Percentiles rank a stretch among this genome's conserved stretches.
phyloP scores from a whole-genome alignment of 2,113 vertebrate species.

The Acrocephalus kingi region DNA sequence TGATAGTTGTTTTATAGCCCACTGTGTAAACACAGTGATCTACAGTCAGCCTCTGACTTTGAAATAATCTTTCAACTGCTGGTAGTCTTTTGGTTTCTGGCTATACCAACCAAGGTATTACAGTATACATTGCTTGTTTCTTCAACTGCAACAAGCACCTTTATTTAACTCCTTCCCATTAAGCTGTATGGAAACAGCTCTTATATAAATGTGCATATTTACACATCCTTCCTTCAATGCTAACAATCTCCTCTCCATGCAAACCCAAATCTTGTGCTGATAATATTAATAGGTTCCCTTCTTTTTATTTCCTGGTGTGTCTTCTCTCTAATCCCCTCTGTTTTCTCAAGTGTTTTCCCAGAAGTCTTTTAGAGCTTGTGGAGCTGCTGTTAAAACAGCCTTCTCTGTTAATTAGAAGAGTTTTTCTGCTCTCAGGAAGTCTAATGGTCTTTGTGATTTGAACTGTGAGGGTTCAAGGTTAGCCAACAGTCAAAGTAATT shows the following conservation, averaged over 20 bases:
- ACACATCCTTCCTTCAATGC: background rate
- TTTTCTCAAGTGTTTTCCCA: background rate
- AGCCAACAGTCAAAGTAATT: background rate
- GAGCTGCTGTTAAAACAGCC: background rate
- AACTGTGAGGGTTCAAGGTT: rapidly evolving
- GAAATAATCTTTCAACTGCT: background rate
- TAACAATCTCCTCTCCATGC: background rate
- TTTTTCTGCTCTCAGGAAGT: background rate
- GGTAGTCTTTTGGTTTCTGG: background rate
- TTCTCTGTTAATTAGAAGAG: background rate
- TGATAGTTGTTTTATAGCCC: background rate
- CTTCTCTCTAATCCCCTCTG: background rate
- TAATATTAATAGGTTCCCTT: background rate
- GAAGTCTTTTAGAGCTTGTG: background rate
- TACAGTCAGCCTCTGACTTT: background rate
- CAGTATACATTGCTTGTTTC: background rate
- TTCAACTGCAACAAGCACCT: background rate
- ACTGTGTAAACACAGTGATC: background rate
- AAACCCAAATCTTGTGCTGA: background rate
- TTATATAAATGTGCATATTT: background rate
- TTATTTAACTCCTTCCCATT: background rate
- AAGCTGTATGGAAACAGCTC: background rate
- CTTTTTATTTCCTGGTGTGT: background rate
- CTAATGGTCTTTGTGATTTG: background rate
- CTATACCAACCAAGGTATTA: background rate